Conservation (phyloP, 1,140 invertebrate genomes). For the Drosophila miranda region DNA sequence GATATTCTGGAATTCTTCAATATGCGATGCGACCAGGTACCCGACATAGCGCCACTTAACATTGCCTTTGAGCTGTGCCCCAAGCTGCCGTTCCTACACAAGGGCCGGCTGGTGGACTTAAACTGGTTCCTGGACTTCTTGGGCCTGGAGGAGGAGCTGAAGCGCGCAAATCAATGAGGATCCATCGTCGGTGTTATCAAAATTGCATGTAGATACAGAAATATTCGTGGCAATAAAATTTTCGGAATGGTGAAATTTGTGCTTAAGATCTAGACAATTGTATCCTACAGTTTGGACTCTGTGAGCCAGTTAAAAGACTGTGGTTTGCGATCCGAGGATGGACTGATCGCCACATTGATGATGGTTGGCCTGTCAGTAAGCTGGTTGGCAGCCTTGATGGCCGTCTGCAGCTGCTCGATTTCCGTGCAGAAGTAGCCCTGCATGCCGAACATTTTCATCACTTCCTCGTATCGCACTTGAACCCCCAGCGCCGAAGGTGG, state of each 20-base stretch:
- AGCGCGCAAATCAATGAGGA: constrained; percentile 49
- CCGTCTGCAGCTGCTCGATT: constrained; percentile 88
- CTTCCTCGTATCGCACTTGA: constrained; percentile 93
- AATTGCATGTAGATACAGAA: constrained; percentile 75
- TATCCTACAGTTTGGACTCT: constrained; percentile 91
- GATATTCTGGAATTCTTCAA: constrained; percentile 79
- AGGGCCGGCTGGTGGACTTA: constrained; percentile 74
- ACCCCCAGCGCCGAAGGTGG: constrained; percentile 91
- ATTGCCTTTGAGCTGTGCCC: constrained; percentile 78
- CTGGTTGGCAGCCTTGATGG: constrained; percentile 87
- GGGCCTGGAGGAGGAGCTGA: constrained; percentile 71
- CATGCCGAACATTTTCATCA: constrained; percentile 93
- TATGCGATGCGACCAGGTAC: constrained; percentile 58
- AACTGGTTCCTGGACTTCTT: constrained; percentile 68
- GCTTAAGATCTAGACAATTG: constrained; percentile 61
- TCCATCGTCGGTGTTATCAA: constrained; percentile 12
- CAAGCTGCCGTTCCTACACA: constrained; percentile 74
- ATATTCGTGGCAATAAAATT: constrained; percentile 75
- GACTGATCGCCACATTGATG: constrained; percentile 95
- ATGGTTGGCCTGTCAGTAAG: constrained; percentile 90
- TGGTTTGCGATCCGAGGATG: constrained; percentile 93
- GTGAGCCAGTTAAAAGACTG: constrained; percentile 96
- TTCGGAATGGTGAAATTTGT: constrained; percentile 73
- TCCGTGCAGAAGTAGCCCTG: constrained; percentile 91
- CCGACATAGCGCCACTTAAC: constrained; percentile 77